Evolutionary conservation across 1,140 invertebrate genomes (phyloP), one percentile per base, ranked within the genome.

Genomic region (Drosophila dunni): DNA sequence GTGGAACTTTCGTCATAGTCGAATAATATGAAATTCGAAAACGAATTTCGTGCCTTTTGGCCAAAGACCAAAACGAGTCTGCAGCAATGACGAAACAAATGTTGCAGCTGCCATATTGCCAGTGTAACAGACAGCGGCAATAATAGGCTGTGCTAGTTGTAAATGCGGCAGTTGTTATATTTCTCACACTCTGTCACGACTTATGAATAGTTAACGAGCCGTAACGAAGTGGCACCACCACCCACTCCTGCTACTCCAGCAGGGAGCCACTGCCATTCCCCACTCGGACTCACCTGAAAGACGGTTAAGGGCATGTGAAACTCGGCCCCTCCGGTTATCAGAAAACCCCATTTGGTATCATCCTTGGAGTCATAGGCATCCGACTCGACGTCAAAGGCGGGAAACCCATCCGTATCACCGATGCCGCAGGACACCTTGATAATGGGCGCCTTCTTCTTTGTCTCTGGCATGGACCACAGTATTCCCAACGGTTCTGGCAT

Each of bases 271-370:
- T 8, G 10, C 1, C 7, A 46, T 6, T 8, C 11, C 9, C 3
- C 13, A 36, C 13, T 15, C 3, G 11, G 15, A 56, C 53, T 94
- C 94, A 97, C 97, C 94, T 95, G 95, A 85, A 97, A 96, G 46
- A 97, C 95, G 53, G 96, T 96, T 46, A 97, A 92, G 20, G 96
- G 96, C 80, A 95, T 95, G 60, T 95, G 95, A 90, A 96, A 97
- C 91, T 97, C 96, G 67, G 94, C 94, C 17, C 97, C 97, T 63
- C 97, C 97, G 79, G 96, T 96, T 78, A 98, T 93, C 69, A 97
- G 94, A 93, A 98, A 97, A 61, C 97, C 97, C 97, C 97, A 98
- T 77, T 81, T 90, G 44, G 75, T 72, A 56, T 92, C 91, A 57
- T 92, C 91, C 74, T 89, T 90, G 40, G 75, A 65, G 44, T 74